These are phyloP conservation scores for Thryonomys swinderianus DNA, from an alignment of 2,113 vertebrate species.

Conservation along the genomic window DNA sequence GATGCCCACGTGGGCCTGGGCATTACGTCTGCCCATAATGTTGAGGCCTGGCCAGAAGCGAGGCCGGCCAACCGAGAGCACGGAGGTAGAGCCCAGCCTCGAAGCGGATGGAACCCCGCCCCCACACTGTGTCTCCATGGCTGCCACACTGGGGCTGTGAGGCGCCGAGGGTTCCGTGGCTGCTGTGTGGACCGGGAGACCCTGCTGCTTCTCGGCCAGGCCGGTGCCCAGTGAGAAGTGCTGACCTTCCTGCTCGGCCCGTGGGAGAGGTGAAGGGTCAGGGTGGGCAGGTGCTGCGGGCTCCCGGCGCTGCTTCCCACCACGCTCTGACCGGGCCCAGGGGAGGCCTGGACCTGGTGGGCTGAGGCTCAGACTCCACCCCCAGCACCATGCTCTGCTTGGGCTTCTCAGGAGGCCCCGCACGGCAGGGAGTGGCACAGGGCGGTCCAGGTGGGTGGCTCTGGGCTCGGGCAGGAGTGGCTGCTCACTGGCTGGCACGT, in stretches of 20 bases:
- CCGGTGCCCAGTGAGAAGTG: background rate
- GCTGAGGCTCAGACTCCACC: background rate
- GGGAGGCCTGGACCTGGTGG: background rate
- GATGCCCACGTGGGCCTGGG: accelerated
- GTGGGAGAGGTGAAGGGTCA: background rate
- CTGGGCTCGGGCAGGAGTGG: background rate
- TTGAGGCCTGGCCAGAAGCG: background rate
- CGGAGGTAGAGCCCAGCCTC: too few species aligned
- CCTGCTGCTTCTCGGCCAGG: background rate
- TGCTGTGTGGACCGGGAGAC: accelerated
- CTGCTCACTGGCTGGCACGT: background rate
- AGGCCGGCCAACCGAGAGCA: background rate
- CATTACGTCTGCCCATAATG: background rate
- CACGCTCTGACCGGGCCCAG: background rate
- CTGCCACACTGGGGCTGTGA: background rate
- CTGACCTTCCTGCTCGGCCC: background rate
- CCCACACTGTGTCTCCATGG: background rate
- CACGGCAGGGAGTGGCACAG: too few species aligned
- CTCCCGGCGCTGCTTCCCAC: too few species aligned
- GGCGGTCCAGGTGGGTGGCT: too few species aligned
- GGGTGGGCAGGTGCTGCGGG: background rate
- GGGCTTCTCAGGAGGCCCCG: background rate
- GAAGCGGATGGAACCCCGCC: background rate
- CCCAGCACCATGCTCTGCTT: background rate
- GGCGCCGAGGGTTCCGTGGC: background rate